Evolutionary conservation across 2,888 invertebrate genomes (phyloP).

Genomic region (Aphidius colemani): DNA sequence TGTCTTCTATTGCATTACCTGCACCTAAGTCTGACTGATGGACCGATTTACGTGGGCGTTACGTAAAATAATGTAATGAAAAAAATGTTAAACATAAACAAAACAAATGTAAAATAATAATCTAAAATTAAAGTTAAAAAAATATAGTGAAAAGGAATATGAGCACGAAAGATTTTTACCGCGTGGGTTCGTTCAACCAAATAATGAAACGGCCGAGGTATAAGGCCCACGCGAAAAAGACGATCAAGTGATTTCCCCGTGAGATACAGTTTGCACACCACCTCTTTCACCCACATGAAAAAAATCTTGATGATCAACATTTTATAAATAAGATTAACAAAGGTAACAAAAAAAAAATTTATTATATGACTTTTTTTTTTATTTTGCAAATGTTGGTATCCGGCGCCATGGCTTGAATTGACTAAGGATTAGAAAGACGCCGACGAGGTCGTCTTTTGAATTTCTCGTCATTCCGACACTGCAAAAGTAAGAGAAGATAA

Average conservation of each 20-base stretch:
- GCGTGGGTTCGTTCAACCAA: conserved; percentile 31
- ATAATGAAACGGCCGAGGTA: conserved; percentile 30
- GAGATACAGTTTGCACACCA: conserved; percentile 4
- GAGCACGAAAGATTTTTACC: conserved; percentile 20
- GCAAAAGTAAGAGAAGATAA: no score
- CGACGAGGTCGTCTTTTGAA: conserved; percentile 28
- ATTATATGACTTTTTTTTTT: neutral
- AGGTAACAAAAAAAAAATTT: neutral
- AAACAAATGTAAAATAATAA: conserved; percentile 16
- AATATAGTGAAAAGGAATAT: conserved; percentile 7
- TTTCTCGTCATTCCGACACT: conserved; percentile 25
- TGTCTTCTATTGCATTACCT: conserved; percentile 5
- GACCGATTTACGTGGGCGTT: neutral
- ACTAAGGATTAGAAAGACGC: conserved; percentile 26
- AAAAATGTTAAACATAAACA: neutral
- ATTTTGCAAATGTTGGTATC: neutral
- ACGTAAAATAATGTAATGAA: neutral
- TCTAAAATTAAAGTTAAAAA: conserved; percentile 4
- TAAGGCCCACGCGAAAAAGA: conserved; percentile 4
- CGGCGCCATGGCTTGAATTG: neutral
- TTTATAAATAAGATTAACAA: conserved; percentile 1
- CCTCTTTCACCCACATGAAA: neutral
- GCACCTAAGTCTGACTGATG: neutral
- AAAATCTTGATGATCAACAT: neutral
- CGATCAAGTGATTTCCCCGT: neutral